Evolutionary conservation across 2,797 vertebrate species (phyloP).

Genomic region (Malurus splendens): DNA sequence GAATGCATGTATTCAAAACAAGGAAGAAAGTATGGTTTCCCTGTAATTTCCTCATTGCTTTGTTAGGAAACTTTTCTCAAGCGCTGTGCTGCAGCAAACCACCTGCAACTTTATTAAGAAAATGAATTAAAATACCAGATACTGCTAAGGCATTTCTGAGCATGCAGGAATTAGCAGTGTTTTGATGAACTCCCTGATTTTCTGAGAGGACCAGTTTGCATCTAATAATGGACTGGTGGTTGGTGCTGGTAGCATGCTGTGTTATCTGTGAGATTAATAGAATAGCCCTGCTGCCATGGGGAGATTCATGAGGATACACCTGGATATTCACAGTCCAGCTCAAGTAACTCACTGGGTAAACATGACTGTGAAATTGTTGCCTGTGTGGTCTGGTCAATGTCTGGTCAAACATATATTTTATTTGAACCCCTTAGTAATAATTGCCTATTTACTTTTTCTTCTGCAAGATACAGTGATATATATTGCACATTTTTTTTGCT

Average conservation of each 20-base stretch:
- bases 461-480: not conserved
- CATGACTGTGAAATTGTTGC: not conserved
- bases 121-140: not conserved
- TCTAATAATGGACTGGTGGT: not conserved
- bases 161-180: not conserved
- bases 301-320: not conserved
- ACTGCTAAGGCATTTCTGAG: not conserved
- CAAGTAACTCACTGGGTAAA: not conserved
- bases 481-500: not conserved
- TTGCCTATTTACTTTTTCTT: not conserved
- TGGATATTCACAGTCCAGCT: not conserved
- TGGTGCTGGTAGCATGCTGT: not conserved
- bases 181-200: not conserved
- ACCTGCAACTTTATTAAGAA: not conserved
- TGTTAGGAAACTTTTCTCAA: not conserved
- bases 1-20: not conserved
- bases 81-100: not conserved
- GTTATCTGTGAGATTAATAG: not conserved
- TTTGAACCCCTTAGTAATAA: not conserved
- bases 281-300: not conserved
- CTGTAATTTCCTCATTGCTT: not conserved
- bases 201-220: not conserved
- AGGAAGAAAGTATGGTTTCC: not conserved
- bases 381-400: not conserved
- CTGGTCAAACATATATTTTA: not conserved